Evolutionary conservation across 2,888 invertebrate genomes (phyloP).

Genomic region (Oligia fasciuncula): DNA sequence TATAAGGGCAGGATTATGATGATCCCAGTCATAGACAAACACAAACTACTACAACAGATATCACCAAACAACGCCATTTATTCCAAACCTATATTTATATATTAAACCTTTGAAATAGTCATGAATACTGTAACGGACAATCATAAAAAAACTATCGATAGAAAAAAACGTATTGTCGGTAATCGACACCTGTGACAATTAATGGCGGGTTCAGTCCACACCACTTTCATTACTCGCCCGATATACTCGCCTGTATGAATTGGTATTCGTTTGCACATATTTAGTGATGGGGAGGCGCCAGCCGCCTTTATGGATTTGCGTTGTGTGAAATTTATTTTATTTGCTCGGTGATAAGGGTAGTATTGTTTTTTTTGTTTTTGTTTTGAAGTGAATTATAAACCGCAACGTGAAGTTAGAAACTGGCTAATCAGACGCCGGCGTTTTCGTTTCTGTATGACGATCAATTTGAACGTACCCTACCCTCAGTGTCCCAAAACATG

Average conservation of each 20-base stretch:
- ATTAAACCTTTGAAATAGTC: conserved; percentile 50
- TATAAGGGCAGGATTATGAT: no score
- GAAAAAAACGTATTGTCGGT: conserved; percentile 71
- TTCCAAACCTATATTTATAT: conserved; percentile 28
- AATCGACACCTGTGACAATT: conserved; percentile 86
- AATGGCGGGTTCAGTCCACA: conserved; percentile 73
- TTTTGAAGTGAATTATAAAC: conserved; percentile 17
- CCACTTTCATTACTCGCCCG: conserved; percentile 76
- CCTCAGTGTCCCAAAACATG: neutral
- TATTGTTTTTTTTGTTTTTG: conserved; percentile 40
- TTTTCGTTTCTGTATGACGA: neutral
- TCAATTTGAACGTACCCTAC: neutral
- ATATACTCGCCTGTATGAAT: conserved; percentile 58
- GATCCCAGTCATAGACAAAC: no score
- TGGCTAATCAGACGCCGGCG: neutral
- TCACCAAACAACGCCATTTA: conserved; percentile 19
- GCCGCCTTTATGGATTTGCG: conserved; percentile 43
- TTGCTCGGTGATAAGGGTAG: conserved; percentile 45
- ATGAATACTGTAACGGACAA: conserved; percentile 66
- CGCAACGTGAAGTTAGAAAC: neutral
- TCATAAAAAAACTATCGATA: conserved; percentile 72
- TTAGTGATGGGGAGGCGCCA: conserved; percentile 54
- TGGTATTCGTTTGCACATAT: conserved; percentile 63
- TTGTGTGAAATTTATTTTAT: conserved; percentile 55
- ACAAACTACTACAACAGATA: neutral